phyloP scores from a whole-genome alignment of 2,113 vertebrate genomes.

The Pelvicachromis taeniatus region DNA sequence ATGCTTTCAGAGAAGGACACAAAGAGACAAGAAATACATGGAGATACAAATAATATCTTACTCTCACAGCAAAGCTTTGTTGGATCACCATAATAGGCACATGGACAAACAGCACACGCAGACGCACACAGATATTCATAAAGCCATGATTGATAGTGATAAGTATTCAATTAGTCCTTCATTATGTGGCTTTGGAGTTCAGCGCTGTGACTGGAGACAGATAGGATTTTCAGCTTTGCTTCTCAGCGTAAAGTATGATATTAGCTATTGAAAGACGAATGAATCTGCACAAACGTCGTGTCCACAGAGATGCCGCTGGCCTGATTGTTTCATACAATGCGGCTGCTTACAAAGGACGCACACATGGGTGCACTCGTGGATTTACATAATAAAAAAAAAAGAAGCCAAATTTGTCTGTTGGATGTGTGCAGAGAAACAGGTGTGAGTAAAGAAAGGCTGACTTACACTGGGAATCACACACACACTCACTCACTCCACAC shows the following conservation, averaged over 20 bases:
- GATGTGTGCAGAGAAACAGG: conserved; percentile 11
- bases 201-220: conserved; percentile 22
- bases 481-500: neutral
- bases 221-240: conserved; percentile 32
- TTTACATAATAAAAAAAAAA: conserved; percentile 45
- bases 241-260: conserved; percentile 27
- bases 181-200: conserved; percentile 50
- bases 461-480: neutral
- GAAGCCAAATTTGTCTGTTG: neutral
- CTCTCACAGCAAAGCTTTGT: neutral
- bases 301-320: conserved; percentile 5
- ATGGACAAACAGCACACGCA: neutral
- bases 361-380: neutral
- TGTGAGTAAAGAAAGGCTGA: neutral
- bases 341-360: conserved; percentile 29
- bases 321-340: conserved; percentile 24
- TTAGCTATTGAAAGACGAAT: conserved; percentile 17
- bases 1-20: neutral
- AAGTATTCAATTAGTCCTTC: conserved; percentile 49
- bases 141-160: conserved; percentile 24
- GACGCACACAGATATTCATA: neutral
- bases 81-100: neutral
- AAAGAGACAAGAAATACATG: neutral
- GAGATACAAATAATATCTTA: neutral
- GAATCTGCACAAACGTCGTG: neutral